A percentile compares a stretch with the other conserved stretches of the same genome.
phyloP scores from a whole-genome alignment of 2,888 invertebrate species.

The Agriopis marginaria region DNA sequence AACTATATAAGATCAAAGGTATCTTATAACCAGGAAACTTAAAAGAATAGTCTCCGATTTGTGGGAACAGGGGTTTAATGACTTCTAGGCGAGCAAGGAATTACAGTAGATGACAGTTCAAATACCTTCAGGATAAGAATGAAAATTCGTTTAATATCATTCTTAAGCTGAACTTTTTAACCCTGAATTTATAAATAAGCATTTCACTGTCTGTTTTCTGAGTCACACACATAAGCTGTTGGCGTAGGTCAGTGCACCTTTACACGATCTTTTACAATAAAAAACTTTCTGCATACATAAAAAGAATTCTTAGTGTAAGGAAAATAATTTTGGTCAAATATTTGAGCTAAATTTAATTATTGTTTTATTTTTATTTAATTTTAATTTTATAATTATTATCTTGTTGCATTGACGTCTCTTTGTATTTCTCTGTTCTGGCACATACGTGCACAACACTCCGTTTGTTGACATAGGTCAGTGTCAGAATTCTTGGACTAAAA shows the following conservation, averaged over 20 bases:
- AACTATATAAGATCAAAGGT: too few relatives aligned
- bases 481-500: slow-evolving; percentile 47
- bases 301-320: too few relatives aligned
- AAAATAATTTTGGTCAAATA: too few relatives aligned
- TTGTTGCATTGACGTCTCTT: slow-evolving; percentile 23
- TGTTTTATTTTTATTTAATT: too few relatives aligned
- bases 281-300: too few relatives aligned
- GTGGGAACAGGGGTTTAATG: too few relatives aligned
- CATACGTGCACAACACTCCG: slow-evolving; percentile 57
- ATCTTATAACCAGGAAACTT: too few relatives aligned
- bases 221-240: slow-evolving; percentile 21
- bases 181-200: slow-evolving; percentile 39
- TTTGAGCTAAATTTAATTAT: too few relatives aligned
- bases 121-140: slow-evolving; percentile 8
- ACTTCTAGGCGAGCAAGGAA: not conserved
- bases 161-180: slow-evolving; percentile 27
- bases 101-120: not conserved
- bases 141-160: slow-evolving; percentile 14
- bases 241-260: slow-evolving; percentile 21
- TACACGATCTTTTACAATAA: not conserved
- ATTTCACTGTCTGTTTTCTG: slow-evolving; percentile 15
- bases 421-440: slow-evolving; percentile 41
- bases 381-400: too few relatives aligned
- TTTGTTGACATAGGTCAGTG: slow-evolving; percentile 84
- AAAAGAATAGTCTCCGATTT: too few relatives aligned